Base-by-base conservation (phyloP, 1,140 invertebrate species). In the Coptotermes formosanus region DNA sequence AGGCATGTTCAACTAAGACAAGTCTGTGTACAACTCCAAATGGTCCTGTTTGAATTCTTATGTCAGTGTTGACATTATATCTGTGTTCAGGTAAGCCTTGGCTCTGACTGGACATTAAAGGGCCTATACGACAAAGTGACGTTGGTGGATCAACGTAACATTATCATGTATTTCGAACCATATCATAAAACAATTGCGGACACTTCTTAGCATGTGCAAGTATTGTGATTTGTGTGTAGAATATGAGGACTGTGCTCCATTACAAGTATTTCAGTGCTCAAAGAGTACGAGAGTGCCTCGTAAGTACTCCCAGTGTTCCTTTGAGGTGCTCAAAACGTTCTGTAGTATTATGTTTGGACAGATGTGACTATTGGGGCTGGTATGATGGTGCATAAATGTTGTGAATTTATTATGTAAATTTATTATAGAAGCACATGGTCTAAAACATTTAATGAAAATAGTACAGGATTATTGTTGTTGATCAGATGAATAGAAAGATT, bases 401-500 rank as follows among this genome's bases (percentile, higher is more conserved):
- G 64, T 75, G n/a, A 75, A 75, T 75, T 75, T 75, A 75, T 75
- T 75, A 75, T 75, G 38, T 75, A 75, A 75, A 75, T 75, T 75
- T 75, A 75, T 75, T 75, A 75, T 75, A 75, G n/a, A 55, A 75
- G 14, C 25, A 30, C n/a, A 30, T 75, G 64, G 64, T 75, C 64
- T 75, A 75, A 75, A 11, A 25, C 25, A n/a, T 55, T 55, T 55
- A 55, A 55, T 75, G 25, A 75, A 75, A 30, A 30, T 75, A 30
- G 4, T 14, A 30, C 64, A 75, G n/a, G 64, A 75, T 75, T 75
- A 11, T 75, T 75, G 64, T 6, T 30, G 25, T 75, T 75, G 25
- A 30, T 75, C 64, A 30, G 9, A 30, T 30, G 25, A 75, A 8
- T 75, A 75, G 25, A 25, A 14, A 6, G 2, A 30, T 75, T 75